Conservation (phyloP, 2,113 vertebrate species). For the Apus apus region DNA sequence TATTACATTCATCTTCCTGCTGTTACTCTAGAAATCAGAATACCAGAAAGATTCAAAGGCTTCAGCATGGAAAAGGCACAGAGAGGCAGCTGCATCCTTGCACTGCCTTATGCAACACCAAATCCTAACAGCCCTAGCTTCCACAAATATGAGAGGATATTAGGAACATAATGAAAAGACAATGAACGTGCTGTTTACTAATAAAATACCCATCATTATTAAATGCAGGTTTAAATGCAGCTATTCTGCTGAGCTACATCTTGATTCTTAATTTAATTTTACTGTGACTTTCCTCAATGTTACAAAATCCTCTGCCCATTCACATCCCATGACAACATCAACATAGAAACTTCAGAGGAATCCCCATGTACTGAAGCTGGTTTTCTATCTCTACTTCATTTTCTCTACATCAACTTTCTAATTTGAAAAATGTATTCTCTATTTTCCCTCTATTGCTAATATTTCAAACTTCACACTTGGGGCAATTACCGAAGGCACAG, state of each 20-base stretch:
- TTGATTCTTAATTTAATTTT: not conserved
- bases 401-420: not conserved
- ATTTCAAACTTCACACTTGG: not conserved
- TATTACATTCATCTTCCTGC: slow-evolving; percentile 22
- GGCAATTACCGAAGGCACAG: not conserved
- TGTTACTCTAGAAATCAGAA: slow-evolving; percentile 67
- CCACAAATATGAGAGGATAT: not conserved
- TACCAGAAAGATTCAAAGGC: slow-evolving; percentile 39
- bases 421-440: not conserved
- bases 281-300: not conserved
- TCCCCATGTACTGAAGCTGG: not conserved
- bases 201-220: not conserved
- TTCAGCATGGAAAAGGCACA: slow-evolving; percentile 34
- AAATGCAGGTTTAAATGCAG: not conserved
- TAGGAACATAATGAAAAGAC: not conserved
- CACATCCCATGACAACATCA: not conserved
- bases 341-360: not conserved
- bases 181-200: not conserved
- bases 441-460: not conserved
- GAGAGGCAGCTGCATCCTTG: slow-evolving; percentile 35
- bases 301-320: not conserved
- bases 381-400: not conserved
- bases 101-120: not conserved
- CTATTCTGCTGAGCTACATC: not conserved
- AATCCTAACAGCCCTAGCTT: slow-evolving; percentile 5